These are phyloP conservation scores for Pseudotriccus pelzelni DNA, from an alignment of 2,797 vertebrate genomes.

Conservation along the genomic window DNA sequence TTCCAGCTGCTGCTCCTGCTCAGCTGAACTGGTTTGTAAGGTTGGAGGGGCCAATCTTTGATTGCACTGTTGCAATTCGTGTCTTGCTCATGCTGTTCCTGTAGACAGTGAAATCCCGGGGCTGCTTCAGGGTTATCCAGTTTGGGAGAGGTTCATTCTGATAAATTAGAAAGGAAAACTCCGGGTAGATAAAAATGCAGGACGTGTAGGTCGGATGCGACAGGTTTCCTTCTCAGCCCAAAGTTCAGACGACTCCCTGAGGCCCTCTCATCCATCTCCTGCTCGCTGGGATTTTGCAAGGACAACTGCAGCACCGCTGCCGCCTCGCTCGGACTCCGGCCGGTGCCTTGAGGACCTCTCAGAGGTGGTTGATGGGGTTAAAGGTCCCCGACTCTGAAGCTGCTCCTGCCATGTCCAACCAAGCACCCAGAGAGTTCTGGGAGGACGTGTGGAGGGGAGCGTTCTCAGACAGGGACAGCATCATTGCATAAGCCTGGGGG, in stretches of 20 bases:
- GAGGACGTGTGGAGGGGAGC: constrained; percentile 91
- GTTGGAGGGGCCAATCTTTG: not conserved
- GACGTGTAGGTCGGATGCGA: not conserved
- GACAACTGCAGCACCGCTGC: constrained; percentile 11
- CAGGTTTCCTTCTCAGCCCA: constrained; percentile 27
- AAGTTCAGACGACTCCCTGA: constrained; percentile 36
- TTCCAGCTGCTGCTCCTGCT: not conserved
- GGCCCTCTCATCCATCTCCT: constrained; percentile 49
- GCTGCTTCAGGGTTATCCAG: not conserved
- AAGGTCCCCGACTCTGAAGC: constrained; percentile 91
- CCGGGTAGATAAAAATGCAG: not conserved
- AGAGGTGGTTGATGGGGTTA: constrained; percentile 97
- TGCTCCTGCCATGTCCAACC: constrained; percentile 94
- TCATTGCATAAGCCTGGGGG: constrained; percentile 98
- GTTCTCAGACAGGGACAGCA: constrained; percentile 98
- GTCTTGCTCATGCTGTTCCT: not conserved
- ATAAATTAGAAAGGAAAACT: constrained; percentile 23
- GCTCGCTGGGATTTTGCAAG: constrained; percentile 46
- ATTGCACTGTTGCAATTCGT: constrained; percentile 8
- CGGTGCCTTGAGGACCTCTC: constrained; percentile 58
- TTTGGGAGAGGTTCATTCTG: constrained; percentile 36
- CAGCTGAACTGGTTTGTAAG: not conserved
- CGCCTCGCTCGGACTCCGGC: constrained; percentile 42
- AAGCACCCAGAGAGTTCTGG: constrained; percentile 97
- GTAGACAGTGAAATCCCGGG: not conserved